phyloP scores from a whole-genome alignment of 1,140 invertebrate genomes.

The Colletes latitarsis region DNA sequence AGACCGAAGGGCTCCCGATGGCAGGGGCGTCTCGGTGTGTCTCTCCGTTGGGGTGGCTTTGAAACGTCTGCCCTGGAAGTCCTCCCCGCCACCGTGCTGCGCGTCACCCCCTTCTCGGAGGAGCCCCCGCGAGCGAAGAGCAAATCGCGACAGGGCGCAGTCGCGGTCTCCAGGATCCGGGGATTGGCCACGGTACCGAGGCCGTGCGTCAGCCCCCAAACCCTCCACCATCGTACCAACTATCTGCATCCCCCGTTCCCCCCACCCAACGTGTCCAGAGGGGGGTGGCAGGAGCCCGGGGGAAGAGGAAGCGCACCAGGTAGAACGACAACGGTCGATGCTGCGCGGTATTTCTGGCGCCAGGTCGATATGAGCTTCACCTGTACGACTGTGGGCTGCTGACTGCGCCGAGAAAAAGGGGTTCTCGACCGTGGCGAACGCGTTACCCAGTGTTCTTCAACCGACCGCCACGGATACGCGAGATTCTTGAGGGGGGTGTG shows the following conservation, averaged over 20 bases:
- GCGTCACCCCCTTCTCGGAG: conserved; percentile 57
- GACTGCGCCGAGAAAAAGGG: conserved; percentile 48
- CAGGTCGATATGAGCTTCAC: conserved; percentile 79
- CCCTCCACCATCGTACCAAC: conserved; percentile 60
- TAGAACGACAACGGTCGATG: conserved; percentile 79
- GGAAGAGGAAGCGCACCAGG: conserved; percentile 66
- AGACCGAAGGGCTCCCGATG: conserved; percentile 79
- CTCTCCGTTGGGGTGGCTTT: conserved; percentile 81
- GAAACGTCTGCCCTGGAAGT: conserved; percentile 82
- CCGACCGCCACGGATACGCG: too few species aligned
- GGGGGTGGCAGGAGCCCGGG: conserved; percentile 38
- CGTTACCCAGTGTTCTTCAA: conserved; percentile 1
- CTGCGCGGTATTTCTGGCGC: conserved; percentile 80
- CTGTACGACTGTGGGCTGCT: conserved; percentile 73
- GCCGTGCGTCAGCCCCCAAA: conserved; percentile 71
- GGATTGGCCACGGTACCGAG: conserved; percentile 70
- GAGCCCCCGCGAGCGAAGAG: conserved; percentile 60
- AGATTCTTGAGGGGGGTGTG: too few species aligned
- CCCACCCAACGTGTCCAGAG: too few species aligned
- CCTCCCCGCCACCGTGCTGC: conserved; percentile 80
- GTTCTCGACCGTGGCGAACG: conserved; percentile 42
- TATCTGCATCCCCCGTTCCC: conserved; percentile 53
- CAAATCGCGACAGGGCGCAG: conserved; percentile 67
- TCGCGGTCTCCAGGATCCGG: conserved; percentile 65
- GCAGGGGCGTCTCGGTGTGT: conserved; percentile 81